Conservation (phyloP, 2,888 invertebrate genomes). For the Metacarcinus magister region DNA sequence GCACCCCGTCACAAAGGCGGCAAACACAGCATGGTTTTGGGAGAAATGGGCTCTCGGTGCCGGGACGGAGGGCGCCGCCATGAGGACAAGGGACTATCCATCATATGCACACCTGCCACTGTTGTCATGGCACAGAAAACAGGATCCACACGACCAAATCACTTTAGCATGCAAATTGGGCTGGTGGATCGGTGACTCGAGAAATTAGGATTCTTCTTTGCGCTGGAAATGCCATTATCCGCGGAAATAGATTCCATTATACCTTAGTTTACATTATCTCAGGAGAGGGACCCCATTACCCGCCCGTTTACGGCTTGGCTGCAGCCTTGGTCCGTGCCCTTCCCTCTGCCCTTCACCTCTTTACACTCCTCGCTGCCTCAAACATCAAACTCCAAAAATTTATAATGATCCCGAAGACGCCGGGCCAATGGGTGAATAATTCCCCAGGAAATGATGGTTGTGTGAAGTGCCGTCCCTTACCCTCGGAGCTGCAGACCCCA, state of each 20-base stretch:
- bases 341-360: not conserved
- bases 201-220: constrained; percentile 81
- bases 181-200: constrained; percentile 81
- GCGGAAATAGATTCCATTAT: constrained; percentile 81
- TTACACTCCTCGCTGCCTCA: not conserved
- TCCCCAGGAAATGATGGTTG: not conserved
- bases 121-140: constrained; percentile 77
- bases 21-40: constrained; percentile 65
- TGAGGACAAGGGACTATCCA: constrained; percentile 71
- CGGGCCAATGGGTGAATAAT: not conserved
- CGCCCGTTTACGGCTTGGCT: constrained; percentile 70
- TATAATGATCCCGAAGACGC: constrained; percentile 27
- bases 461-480: not conserved
- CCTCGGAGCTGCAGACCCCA: not conserved
- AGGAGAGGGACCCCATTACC: constrained; percentile 73
- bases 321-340: constrained; percentile 22
- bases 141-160: constrained; percentile 75
- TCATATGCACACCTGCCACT: constrained; percentile 78
- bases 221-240: constrained; percentile 81
- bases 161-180: constrained; percentile 81
- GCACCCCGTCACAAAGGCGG: constrained; percentile 80
- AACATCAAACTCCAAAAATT: not conserved
- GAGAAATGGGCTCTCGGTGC: constrained; percentile 68
- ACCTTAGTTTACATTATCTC: constrained; percentile 82
- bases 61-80: constrained; percentile 60